These are phyloP conservation scores for Battus philenor DNA, from an alignment of 1,140 invertebrate species.

Conservation along the genomic window DNA sequence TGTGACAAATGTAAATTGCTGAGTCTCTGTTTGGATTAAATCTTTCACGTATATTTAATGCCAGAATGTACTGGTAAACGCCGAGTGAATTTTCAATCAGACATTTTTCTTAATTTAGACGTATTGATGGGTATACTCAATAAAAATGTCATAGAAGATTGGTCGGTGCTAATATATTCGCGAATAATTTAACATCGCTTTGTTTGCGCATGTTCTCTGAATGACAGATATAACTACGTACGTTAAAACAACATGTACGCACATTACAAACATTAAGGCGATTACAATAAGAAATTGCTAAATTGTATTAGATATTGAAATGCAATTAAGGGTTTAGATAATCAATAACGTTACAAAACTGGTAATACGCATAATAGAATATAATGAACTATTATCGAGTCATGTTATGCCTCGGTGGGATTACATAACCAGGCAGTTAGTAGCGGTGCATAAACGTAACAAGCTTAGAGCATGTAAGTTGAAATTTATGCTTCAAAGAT, in stretches of 20 bases:
- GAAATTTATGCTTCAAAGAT: constrained; percentile 73
- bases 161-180: constrained; percentile 19
- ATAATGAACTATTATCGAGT: constrained; percentile 7
- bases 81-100: constrained; percentile 45
- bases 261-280: neutral
- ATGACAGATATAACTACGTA: neutral
- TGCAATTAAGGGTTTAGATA: constrained; percentile 12
- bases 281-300: neutral
- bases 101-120: constrained; percentile 36
- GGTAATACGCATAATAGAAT: constrained; percentile 2
- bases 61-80: constrained; percentile 33
- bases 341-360: constrained; percentile 5
- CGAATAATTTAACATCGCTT: constrained; percentile 21
- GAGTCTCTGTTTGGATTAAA: constrained; percentile 30
- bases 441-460: constrained; percentile 62
- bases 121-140: constrained; percentile 28
- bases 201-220: constrained; percentile 15
- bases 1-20: constrained; percentile 64
- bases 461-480: constrained; percentile 66
- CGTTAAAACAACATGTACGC: neutral
- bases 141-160: constrained; percentile 35
- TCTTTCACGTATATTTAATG: constrained; percentile 55
- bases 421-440: constrained; percentile 40
- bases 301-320: constrained; percentile 15
- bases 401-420: neutral